A percentile compares a stretch with the other conserved stretches of the same genome.
These are phyloP conservation scores for Psittacula cyanocephala DNA, from an alignment of 2,113 vertebrate genomes.

Conservation along the genomic window DNA sequence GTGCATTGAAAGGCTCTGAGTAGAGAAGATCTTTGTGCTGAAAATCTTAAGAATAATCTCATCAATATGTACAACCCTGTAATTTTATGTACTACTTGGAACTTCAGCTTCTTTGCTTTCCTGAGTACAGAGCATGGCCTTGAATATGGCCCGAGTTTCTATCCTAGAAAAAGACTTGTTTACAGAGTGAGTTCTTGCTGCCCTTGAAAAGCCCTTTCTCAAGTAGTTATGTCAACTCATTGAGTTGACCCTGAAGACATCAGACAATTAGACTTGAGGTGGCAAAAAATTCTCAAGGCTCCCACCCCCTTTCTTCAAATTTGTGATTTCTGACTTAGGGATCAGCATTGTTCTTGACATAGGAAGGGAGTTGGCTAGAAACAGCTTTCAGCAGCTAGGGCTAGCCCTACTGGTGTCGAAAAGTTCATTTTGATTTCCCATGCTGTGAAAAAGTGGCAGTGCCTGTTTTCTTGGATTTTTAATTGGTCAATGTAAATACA, in stretches of 20 bases:
- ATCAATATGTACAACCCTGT: not conserved
- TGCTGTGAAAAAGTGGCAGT: not conserved
- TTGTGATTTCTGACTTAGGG: not conserved
- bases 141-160: not conserved
- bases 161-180: not conserved
- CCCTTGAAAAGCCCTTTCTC: not conserved
- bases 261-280: not conserved
- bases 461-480: not conserved
- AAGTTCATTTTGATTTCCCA: not conserved
- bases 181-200: not conserved
- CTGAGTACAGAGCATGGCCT: not conserved
- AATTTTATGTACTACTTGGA: not conserved
- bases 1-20: not conserved
- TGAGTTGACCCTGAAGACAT: not conserved
- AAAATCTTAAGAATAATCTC: not conserved
- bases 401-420: fast-evolving
- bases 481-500: not conserved
- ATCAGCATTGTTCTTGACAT: not conserved
- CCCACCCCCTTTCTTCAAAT: not conserved
- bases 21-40: not conserved
- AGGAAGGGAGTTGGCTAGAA: not conserved
- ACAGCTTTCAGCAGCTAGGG: not conserved
- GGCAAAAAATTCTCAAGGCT: not conserved
- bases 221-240: not conserved
- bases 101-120: not conserved